phyloP scores from a whole-genome alignment of 1,140 invertebrate genomes.

The Ditylenchus dipsaci region DNA sequence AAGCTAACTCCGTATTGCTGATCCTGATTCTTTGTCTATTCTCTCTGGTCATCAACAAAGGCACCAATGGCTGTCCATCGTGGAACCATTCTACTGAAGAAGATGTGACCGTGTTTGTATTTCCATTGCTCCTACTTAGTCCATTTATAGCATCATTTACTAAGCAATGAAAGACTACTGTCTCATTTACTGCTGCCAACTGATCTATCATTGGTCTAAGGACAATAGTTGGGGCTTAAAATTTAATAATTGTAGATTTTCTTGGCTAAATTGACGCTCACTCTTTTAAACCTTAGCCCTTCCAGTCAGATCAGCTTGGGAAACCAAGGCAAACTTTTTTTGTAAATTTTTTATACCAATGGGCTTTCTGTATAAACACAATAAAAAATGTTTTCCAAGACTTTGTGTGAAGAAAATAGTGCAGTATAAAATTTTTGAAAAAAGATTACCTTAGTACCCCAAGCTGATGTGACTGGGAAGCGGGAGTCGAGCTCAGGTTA shows the following conservation, averaged over 20 bases:
- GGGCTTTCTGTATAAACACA: no score
- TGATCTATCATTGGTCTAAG: conserved; percentile 28
- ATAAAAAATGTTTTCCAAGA: no score
- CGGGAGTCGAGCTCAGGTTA: no score
- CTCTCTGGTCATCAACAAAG: conserved; percentile 26
- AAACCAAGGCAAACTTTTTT: no score
- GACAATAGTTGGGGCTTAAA: conserved; percentile 36
- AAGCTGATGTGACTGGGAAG: no score
- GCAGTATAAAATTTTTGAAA: no score
- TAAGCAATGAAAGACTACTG: conserved; percentile 21
- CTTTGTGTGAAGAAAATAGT: background rate
- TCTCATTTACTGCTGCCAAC: conserved; percentile 28
- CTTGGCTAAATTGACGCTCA: background rate
- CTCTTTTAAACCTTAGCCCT: no score
- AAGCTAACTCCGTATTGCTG: conserved; percentile 17
- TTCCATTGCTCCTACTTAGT: no score
- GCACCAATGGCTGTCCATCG: conserved; percentile 33
- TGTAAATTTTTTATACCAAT: no score
- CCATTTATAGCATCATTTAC: conserved; percentile 9
- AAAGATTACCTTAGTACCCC: no score
- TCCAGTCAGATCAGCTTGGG: no score
- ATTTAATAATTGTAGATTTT: background rate
- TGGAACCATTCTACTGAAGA: conserved; percentile 39
- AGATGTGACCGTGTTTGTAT: background rate
- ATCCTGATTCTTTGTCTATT: conserved; percentile 31